phyloP scores from a whole-genome alignment of 2,113 vertebrate species.

The rat (Rattus norvegicus) region GRCr8 NC_086022.1:177467001-177467500 shows the following conservation, averaged over 20 bases:
- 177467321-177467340: background rate
- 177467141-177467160: background rate
- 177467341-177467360: no score
- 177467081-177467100: background rate
- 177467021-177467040: background rate
- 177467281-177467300: background rate
- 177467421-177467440: background rate
- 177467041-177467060: background rate
- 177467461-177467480: background rate
- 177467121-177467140: background rate
- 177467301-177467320: background rate
- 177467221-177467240: background rate
- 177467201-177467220: background rate
- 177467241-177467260: background rate
- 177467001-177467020: background rate
- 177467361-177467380: background rate
- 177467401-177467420: background rate
- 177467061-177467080: slow-evolving; percentile 42
- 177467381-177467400: background rate
- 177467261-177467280: background rate
- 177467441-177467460: background rate
- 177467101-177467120: background rate
- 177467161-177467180: background rate
- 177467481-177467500: background rate
- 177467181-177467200: background rate